A percentile compares a stretch with the other conserved stretches of the same genome.
Conservation (phyloP, 2,797 vertebrate species). For the Cryptoblepharus egeriae region DNA sequence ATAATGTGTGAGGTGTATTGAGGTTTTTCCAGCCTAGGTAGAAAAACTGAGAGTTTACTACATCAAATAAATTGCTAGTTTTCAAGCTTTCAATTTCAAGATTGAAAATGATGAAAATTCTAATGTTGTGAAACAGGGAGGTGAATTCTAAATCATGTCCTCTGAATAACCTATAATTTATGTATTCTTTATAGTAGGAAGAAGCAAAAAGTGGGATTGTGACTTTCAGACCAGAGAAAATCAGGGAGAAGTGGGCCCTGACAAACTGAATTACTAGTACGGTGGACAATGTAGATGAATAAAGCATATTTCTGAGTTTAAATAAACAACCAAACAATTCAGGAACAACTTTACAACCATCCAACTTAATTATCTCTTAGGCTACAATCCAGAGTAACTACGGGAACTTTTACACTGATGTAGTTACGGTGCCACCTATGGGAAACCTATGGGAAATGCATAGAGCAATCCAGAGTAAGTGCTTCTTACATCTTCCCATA, state of each 20-base stretch:
- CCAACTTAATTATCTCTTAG: too few relatives aligned
- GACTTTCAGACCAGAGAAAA: too few relatives aligned
- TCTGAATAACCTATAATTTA: background rate
- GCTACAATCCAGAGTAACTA: too few relatives aligned
- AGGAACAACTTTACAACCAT: background rate
- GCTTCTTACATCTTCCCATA: too few relatives aligned
- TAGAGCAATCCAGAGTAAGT: too few relatives aligned
- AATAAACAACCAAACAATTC: background rate
- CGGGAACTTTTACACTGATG: too few relatives aligned
- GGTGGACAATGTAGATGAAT: background rate
- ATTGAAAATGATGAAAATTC: conserved; percentile 8
- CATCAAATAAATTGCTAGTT: conserved; percentile 13
- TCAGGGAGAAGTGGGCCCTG: too few relatives aligned
- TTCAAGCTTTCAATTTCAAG: background rate
- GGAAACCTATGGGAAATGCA: too few relatives aligned
- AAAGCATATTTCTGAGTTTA: background rate
- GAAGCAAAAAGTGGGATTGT: background rate
- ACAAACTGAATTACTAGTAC: too few relatives aligned
- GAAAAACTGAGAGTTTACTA: background rate
- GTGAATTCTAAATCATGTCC: background rate
- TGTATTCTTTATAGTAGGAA: background rate
- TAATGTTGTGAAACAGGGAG: background rate
- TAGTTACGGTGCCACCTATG: too few relatives aligned
- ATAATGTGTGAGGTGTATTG: background rate
- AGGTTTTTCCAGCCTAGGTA: background rate